Conservation (phyloP, 2,113 vertebrate species). For the Petaurus breviceps region DNA sequence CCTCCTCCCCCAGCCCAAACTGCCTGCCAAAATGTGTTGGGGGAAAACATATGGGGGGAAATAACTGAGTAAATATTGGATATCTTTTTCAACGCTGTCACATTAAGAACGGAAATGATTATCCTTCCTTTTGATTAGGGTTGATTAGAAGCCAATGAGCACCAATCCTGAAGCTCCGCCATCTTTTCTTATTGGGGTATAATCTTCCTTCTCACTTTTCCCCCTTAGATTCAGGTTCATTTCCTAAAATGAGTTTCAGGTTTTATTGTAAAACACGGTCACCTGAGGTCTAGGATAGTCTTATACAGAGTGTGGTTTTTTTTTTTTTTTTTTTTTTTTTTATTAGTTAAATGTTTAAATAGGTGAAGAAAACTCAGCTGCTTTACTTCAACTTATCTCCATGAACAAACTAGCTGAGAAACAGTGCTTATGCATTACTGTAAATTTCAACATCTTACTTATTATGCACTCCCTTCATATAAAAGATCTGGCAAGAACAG, state of each 20-base stretch:
- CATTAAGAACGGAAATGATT: background rate
- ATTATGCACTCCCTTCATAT: conserved; percentile 71
- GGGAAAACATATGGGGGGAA: background rate
- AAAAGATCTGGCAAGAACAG: conserved; percentile 70
- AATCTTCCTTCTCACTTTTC: background rate
- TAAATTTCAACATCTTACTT: conserved; percentile 59
- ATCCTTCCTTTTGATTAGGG: background rate
- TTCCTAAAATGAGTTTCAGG: background rate
- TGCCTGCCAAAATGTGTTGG: background rate
- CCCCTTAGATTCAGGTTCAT: background rate
- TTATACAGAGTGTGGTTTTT: background rate
- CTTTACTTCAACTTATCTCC: background rate
- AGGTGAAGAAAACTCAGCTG: background rate
- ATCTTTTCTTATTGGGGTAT: background rate
- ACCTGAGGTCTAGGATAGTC: background rate
- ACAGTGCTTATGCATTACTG: conserved; percentile 60
- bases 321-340: background rate
- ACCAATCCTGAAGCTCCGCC: background rate
- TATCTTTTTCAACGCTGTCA: background rate
- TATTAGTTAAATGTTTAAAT: background rate
- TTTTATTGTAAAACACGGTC: background rate
- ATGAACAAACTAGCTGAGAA: background rate
- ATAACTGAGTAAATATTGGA: background rate
- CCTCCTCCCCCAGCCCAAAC: background rate
- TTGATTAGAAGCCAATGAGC: background rate